Base-by-base conservation (phyloP, 2,888 invertebrate species). In the Megamerina dolium region DNA sequence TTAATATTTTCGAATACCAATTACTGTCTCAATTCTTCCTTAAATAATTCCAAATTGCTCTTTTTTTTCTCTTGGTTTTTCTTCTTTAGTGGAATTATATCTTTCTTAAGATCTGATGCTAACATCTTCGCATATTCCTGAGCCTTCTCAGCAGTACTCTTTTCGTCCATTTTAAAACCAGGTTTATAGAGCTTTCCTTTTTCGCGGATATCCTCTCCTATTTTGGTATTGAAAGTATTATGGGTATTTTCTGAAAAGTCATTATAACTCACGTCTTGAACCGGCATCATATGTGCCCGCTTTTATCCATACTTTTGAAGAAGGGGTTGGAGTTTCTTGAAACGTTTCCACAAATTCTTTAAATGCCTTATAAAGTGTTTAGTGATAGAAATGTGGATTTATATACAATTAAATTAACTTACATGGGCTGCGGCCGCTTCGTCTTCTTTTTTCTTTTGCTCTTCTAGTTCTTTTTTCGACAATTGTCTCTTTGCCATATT, bases 311-410 rank as follows among this genome's bases (percentile, higher is more conserved):
- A 95, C 85, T 74, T 95, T 96, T 4, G 85, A 81, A 13, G 86
- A 82, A 57, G 79, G 79, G 40, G 81, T 79, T 1, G 87, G 85
- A 0, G 82, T 80, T 56, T 93, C 93, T 78, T 93, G 91, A 73
- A 97, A 97, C 6, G 94, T 92, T 55, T 92, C 93, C 32, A 96
- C 91, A 77, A 96, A 97, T 69, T 96, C 95, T 76, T 95, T 89
- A 70, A 93, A 96, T 1, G 89, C 94, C 85, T 87, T 19, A 29
- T 10, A 34, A n/a, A 19, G 18, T 34, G 26, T 10, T 23, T 3
- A 10, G 16, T 10, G 9, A 10, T 3, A 17, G 3, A 12, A 3
- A 12, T 6, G 3, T n/a, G 2, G n/a, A 16, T 14, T 23, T 26
- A 44, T 20, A 31, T 26, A 27, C 5, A 26, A 13, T 16, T 10